Evolutionary conservation across 2,113 vertebrate species (phyloP), one percentile per base, ranked within the genome.

Genomic region (Rhadina sibilatrix): DNA sequence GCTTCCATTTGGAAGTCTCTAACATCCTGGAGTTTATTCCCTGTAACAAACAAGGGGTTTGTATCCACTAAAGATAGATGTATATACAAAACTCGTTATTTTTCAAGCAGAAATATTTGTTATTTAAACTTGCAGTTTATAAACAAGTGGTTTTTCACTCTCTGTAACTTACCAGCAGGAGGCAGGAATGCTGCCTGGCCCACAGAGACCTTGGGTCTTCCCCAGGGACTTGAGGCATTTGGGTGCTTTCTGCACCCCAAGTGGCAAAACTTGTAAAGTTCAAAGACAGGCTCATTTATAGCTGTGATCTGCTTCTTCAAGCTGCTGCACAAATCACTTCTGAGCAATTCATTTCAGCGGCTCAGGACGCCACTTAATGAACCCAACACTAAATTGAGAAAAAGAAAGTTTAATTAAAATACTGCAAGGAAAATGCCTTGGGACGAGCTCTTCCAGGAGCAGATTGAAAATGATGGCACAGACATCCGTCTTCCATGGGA

Each of bases 341-440:
- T 42, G 72, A 92, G 90, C 85, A 70, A 63, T 90, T 94, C 85
- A 75, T 95, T 83, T 92, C 61, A 66, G 70, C 2, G 28, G 60
- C 85, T 95, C 64, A 78, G 82, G 81, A 47, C 1, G 6, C 85
- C 82, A 47, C 42, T 94, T 87, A 91, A 92, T 87, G 85, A 95
- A 65, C 71, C 46, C 57, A 37, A 47, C 8, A 5, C 31, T 80
- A 80, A 96, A 95, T n/a, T 64, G 92, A 88, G 79, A 85, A 68
- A 83, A 88, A 72, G 64, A 16, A 83, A 72, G 75, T 95, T 87
- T 96, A 96, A 95, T 95, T 94, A 96, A 95, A 93, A 82, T 76
- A 85, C 63, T 47, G 72, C 70, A 27, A 60, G 61, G 91, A 84
- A 82, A 76, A 74, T 79, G 87, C 66, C 95, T 83, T 54, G 84